Conservation (phyloP, 2,797 vertebrate species). For the Sparidentex hasta region DNA sequence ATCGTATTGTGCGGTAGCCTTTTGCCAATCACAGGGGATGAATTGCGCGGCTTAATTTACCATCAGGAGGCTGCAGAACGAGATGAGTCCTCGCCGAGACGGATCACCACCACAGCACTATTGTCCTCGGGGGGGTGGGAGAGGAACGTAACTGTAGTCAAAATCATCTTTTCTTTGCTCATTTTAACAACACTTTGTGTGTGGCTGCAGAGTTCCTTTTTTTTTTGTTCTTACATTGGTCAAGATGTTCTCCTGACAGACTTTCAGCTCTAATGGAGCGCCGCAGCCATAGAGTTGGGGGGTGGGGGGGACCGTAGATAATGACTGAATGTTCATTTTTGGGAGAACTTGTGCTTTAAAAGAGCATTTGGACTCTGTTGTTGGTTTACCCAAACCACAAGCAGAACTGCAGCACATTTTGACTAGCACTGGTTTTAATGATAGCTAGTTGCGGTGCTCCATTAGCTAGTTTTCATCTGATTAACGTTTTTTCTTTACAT, state of each 20-base stretch:
- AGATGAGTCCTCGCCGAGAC: constrained; percentile 20
- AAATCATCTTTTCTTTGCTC: constrained; percentile 32
- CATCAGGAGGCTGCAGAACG: constrained; percentile 38
- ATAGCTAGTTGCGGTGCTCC: no score
- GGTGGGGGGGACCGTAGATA: no score
- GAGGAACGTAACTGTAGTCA: constrained; percentile 17
- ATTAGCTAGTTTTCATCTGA: no score
- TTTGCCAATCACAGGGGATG: constrained; percentile 71
- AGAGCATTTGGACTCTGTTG: no score
- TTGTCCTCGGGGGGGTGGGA: not conserved
- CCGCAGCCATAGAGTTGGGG: no score
- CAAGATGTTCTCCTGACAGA: not conserved
- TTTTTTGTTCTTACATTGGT: constrained; percentile 4
- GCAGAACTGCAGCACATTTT: no score
- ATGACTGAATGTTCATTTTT: no score
- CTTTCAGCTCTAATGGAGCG: constrained; percentile 6
- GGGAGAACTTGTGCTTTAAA: no score
- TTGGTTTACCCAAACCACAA: no score
- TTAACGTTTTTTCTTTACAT: no score
- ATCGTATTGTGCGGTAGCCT: constrained; percentile 67
- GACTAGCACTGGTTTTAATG: no score
- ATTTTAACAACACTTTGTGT: constrained; percentile 14
- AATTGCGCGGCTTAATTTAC: constrained; percentile 65
- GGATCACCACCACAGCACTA: constrained; percentile 20
- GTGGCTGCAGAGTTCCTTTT: not conserved